Conservation (phyloP, 1,140 invertebrate genomes). For the Euwallacea similis region DNA sequence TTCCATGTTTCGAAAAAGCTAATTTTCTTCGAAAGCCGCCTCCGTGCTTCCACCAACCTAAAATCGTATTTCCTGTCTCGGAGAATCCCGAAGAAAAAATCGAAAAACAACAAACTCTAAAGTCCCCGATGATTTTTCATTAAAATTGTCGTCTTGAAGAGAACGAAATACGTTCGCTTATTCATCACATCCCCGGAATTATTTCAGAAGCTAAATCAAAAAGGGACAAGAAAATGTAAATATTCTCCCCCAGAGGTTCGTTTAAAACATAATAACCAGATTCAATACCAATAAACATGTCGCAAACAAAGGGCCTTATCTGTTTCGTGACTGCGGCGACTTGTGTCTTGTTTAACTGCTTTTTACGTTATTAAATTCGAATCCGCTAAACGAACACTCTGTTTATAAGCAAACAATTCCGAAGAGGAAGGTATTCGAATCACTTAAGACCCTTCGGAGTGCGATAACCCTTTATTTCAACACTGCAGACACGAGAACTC, state of each 20-base stretch:
- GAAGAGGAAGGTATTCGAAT: not conserved
- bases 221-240: not conserved
- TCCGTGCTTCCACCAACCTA: not conserved
- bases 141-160: too few relatives aligned
- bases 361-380: not conserved
- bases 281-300: not conserved
- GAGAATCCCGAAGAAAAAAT: too few relatives aligned
- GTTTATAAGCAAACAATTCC: too few relatives aligned
- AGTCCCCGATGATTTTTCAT: too few relatives aligned
- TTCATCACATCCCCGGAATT: not conserved
- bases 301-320: not conserved
- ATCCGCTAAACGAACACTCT: not conserved
- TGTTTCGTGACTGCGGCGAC: slow-evolving; percentile 1
- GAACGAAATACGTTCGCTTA: not conserved
- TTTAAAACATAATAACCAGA: too few relatives aligned
- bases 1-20: not conserved
- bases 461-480: slow-evolving; percentile 14
- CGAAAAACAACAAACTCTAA: too few relatives aligned
- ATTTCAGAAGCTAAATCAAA: not conserved
- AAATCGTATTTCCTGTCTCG: too few relatives aligned
- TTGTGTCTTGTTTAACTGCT: not conserved
- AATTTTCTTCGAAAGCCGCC: not conserved
- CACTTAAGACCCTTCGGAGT: not conserved
- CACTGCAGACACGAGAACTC: slow-evolving; percentile 17
- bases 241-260: too few relatives aligned